These are phyloP conservation scores for Megathymus violae DNA, from an alignment of 1,140 invertebrate genomes.

Conservation along the genomic window DNA sequence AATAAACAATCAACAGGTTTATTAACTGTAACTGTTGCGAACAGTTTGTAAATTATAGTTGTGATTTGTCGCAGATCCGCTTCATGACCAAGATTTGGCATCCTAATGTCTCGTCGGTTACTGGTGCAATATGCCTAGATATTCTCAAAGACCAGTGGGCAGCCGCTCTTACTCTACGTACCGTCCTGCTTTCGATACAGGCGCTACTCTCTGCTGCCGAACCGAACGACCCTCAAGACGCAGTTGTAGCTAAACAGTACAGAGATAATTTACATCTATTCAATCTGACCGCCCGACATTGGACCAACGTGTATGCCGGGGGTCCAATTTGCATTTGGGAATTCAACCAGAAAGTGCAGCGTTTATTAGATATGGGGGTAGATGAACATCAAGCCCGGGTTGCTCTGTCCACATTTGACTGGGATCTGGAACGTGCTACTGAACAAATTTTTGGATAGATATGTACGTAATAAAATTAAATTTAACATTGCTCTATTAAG, in stretches of 20 bases:
- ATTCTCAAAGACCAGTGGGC: conserved; percentile 99
- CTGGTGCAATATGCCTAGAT: conserved; percentile 99
- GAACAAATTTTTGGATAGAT: conserved; percentile 95
- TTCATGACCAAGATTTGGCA: conserved; percentile 99
- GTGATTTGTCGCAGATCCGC: conserved; percentile 85
- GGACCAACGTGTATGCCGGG: conserved; percentile 97
- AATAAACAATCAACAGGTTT: conserved; percentile 8
- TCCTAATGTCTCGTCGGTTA: conserved; percentile 99
- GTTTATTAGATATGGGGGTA: conserved; percentile 94
- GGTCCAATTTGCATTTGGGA: conserved; percentile 88
- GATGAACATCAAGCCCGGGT: conserved; percentile 92
- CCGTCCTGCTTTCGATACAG: conserved; percentile 86
- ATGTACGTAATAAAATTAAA: conserved; percentile 13
- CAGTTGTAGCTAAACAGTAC: conserved; percentile 66
- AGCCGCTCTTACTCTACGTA: conserved; percentile 98
- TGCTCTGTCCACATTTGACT: conserved; percentile 94
- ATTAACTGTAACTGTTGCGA: neutral
- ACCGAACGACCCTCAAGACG: conserved; percentile 63
- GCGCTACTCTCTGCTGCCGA: conserved; percentile 60
- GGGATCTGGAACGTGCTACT: conserved; percentile 94
- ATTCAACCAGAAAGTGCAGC: conserved; percentile 92
- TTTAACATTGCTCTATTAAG: conserved; percentile 11
- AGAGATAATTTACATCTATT: conserved; percentile 53
- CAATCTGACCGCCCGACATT: conserved; percentile 77
- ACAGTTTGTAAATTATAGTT: conserved; percentile 11